These are phyloP conservation scores for Lasioglossum baleicum DNA, from an alignment of 1,140 invertebrate genomes.

Conservation along the genomic window DNA sequence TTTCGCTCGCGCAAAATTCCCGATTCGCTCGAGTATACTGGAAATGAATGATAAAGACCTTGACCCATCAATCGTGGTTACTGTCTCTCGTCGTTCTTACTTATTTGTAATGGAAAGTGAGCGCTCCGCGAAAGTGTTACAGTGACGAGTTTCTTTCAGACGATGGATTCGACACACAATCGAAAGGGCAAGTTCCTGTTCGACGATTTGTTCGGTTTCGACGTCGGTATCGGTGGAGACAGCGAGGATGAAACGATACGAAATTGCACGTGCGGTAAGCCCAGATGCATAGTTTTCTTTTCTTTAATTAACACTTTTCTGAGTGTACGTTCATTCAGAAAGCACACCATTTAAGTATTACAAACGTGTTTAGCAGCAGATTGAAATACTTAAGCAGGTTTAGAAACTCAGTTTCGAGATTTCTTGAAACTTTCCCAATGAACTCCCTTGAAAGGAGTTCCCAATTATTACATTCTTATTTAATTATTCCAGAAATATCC, in stretches of 20 bases:
- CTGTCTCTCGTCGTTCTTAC: slow-evolving; percentile 64
- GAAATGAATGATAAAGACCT: slow-evolving; percentile 63
- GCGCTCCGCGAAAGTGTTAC: slow-evolving; percentile 29
- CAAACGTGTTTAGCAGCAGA: no score
- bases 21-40: slow-evolving; percentile 38
- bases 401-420: neutral
- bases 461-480: neutral
- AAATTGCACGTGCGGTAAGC: slow-evolving; percentile 84
- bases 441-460: neutral
- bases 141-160: slow-evolving; percentile 57
- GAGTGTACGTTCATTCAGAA: no score
- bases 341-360: no score
- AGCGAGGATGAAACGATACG: slow-evolving; percentile 79
- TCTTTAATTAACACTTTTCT: neutral
- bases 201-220: slow-evolving; percentile 83
- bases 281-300: neutral
- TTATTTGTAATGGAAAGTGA: slow-evolving; percentile 62
- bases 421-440: neutral
- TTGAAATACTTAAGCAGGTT: neutral
- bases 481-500: no score
- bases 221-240: slow-evolving; percentile 72
- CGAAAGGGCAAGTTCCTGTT: slow-evolving; percentile 82
- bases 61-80: slow-evolving; percentile 70
- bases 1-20: slow-evolving; percentile 24
- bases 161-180: slow-evolving; percentile 65